A percentile compares a stretch with the other conserved stretches of the same genome.
phyloP scores from a whole-genome alignment of 2,113 vertebrate genomes.

The Furnarius figulus region DNA sequence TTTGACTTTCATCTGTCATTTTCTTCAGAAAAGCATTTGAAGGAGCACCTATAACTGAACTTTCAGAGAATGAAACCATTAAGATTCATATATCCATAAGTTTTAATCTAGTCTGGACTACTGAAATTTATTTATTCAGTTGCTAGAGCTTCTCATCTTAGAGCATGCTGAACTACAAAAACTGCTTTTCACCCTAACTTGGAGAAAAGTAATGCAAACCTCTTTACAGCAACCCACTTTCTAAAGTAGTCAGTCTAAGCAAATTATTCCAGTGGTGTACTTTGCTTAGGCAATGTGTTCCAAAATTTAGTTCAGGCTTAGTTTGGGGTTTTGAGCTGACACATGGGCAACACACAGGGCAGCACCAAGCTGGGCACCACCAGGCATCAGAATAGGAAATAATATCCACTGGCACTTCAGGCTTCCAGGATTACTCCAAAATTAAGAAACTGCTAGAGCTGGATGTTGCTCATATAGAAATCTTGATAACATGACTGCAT shows the following conservation, averaged over 20 bases:
- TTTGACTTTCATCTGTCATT: neutral
- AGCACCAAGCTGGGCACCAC: neutral
- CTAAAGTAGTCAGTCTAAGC: neutral
- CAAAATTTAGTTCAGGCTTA: neutral
- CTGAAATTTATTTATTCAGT: slow-evolving; percentile 43
- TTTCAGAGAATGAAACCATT: neutral
- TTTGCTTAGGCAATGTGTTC: neutral
- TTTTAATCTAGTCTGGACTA: slow-evolving; percentile 17
- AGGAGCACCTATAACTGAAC: neutral
- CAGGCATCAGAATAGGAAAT: neutral
- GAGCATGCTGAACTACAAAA: neutral
- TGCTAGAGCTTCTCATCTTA: neutral
- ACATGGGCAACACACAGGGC: neutral
- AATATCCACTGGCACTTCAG: neutral
- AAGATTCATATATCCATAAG: neutral
- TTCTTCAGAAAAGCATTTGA: neutral
- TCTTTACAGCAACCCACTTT: neutral
- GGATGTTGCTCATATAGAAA: neutral
- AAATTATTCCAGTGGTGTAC: neutral
- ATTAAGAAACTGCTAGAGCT: neutral
- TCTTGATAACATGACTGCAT: neutral
- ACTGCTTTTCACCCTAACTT: neutral
- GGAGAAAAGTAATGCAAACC: neutral
- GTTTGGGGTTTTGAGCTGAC: neutral
- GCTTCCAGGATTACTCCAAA: neutral